Percentiles rank a stretch among this genome's conserved stretches.
Evolutionary conservation across 2,113 vertebrate species (phyloP).

Genomic region (Eptatretus burgeri): DNA sequence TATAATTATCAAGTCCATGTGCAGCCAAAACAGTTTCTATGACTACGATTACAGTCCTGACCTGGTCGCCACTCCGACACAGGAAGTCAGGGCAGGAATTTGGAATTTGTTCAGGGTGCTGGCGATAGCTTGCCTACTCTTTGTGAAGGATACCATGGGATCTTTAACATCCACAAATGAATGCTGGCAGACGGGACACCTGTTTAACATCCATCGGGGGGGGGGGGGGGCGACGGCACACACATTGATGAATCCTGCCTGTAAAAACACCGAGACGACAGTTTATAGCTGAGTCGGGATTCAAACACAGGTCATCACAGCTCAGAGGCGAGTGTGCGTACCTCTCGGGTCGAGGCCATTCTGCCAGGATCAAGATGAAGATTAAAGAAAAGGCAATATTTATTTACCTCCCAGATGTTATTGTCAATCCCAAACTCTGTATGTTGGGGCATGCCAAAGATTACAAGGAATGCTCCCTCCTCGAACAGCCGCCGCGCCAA

Average conservation of each 20-base stretch:
- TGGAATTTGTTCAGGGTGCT: too few species aligned
- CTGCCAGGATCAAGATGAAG: not conserved
- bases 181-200: too few species aligned
- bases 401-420: constrained; percentile 27
- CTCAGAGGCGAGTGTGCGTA: not conserved
- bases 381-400: not conserved
- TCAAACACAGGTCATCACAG: not conserved
- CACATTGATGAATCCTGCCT: not conserved
- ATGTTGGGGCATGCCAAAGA: constrained; percentile 45
- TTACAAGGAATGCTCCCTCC: constrained; percentile 49
- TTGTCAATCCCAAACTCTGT: constrained; percentile 70
- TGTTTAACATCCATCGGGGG: too few species aligned
- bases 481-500: constrained; percentile 45
- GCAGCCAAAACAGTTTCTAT: too few species aligned
- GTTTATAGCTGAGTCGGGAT: not conserved
- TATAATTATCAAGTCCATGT: too few species aligned
- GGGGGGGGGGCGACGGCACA: not conserved
- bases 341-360: not conserved
- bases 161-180: too few species aligned
- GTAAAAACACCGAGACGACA: not conserved
- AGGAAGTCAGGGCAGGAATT: too few species aligned
- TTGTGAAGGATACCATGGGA: too few species aligned
- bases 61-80: too few species aligned
- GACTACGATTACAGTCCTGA: too few species aligned
- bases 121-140: too few species aligned